These are phyloP conservation scores for Anolis sagrei DNA, from an alignment of 2,113 vertebrate genomes.

Conservation along the genomic window DNA sequence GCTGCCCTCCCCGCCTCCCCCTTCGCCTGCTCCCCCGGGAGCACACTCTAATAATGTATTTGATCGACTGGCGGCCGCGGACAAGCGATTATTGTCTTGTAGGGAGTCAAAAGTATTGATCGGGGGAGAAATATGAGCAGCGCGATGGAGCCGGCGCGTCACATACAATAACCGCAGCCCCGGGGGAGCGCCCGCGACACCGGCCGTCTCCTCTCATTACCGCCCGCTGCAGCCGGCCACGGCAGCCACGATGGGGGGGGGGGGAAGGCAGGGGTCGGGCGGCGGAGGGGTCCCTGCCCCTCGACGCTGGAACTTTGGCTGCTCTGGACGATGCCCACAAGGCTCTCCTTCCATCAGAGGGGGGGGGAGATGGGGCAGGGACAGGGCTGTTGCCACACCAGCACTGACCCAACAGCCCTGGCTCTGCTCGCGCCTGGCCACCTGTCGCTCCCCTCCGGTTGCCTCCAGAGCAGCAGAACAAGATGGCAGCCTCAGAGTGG, in stretches of 20 bases:
- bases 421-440: background rate
- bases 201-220: constrained; percentile 82
- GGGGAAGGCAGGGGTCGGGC: constrained; percentile 28
- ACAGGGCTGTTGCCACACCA: background rate
- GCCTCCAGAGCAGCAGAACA: background rate
- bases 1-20: constrained; percentile 51
- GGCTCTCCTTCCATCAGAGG: constrained; percentile 21
- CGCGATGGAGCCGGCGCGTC: constrained; percentile 94
- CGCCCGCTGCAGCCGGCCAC: constrained; percentile 62
- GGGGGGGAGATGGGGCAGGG: background rate
- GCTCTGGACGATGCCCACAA: constrained; percentile 44
- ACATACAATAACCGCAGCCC: constrained; percentile 95
- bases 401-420: too few relatives aligned
- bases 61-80: constrained; percentile 90
- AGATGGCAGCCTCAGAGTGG: rapidly evolving
- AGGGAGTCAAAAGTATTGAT: constrained; percentile 98
- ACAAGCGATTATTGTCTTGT: constrained; percentile 97
- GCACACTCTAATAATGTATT: constrained; percentile 93
- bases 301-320: constrained; percentile 43
- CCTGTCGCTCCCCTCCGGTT: background rate
- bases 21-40: constrained; percentile 76
- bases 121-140: constrained; percentile 95
- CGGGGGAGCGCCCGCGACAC: constrained; percentile 84
- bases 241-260: background rate
- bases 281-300: constrained; percentile 9